These are phyloP conservation scores for Lagenorhynchus albirostris DNA, from an alignment of 2,113 vertebrate genomes.

Conservation along the genomic window DNA sequence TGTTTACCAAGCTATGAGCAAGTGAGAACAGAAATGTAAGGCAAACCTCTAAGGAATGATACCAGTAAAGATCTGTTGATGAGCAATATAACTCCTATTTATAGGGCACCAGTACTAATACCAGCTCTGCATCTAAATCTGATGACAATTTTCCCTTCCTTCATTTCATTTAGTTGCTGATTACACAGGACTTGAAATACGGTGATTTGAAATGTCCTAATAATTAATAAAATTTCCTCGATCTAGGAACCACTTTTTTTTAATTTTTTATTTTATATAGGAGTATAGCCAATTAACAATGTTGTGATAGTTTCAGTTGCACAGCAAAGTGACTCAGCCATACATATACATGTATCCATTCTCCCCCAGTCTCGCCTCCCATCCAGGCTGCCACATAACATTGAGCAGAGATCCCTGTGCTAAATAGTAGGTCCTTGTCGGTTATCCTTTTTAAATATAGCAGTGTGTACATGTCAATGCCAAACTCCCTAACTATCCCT, in stretches of 20 bases:
- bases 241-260: neutral
- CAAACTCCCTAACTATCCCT: too few relatives aligned
- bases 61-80: neutral
- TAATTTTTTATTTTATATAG: too few relatives aligned
- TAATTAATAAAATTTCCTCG: slow-evolving; percentile 23
- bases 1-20: neutral
- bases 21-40: neutral
- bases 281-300: too few relatives aligned
- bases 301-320: too few relatives aligned
- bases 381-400: too few relatives aligned
- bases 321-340: too few relatives aligned
- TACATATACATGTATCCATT: too few relatives aligned
- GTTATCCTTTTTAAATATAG: too few relatives aligned
- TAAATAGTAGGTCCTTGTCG: too few relatives aligned
- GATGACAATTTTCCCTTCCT: neutral
- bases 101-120: neutral
- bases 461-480: too few relatives aligned
- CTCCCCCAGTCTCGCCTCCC: too few relatives aligned
- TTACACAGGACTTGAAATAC: neutral
- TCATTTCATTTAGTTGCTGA: slow-evolving; percentile 5
- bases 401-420: too few relatives aligned
- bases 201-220: slow-evolving; percentile 18
- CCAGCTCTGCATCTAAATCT: neutral
- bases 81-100: slow-evolving; percentile 8
- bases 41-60: neutral